Evolutionary conservation across 2,888 invertebrate species (phyloP).

Genomic region (Plebejus argus): DNA sequence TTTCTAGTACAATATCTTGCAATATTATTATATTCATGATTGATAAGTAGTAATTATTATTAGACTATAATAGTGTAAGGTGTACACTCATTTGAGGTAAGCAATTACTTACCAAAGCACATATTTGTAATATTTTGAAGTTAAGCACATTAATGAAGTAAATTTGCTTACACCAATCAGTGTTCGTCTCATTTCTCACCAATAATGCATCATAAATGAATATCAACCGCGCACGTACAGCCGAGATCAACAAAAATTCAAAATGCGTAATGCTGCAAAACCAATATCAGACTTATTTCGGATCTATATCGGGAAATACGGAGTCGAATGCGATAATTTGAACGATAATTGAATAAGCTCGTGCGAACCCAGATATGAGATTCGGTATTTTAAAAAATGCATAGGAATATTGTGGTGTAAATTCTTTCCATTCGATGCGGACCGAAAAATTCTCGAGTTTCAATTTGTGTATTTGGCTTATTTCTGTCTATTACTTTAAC

Average conservation of each 20-base stretch:
- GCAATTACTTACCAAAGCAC: too few species aligned
- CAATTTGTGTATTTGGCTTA: not conserved
- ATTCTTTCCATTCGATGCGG: not conserved
- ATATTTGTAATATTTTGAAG: too few species aligned
- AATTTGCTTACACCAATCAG: too few species aligned
- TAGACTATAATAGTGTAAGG: too few species aligned
- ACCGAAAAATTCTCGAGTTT: not conserved
- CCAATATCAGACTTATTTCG: slow-evolving; percentile 20
- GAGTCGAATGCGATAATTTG: slow-evolving; percentile 26
- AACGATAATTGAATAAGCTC: slow-evolving; percentile 26
- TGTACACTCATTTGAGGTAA: too few species aligned
- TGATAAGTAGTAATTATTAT: too few species aligned
- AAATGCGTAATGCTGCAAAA: slow-evolving; percentile 3
- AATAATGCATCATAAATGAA: not conserved
- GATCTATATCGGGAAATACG: slow-evolving; percentile 26
- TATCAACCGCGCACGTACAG: not conserved
- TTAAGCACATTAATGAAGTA: too few species aligned
- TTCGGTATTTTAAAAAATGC: slow-evolving; percentile 46
- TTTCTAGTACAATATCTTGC: not conserved
- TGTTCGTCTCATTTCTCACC: not conserved
- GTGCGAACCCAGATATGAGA: slow-evolving; percentile 7
- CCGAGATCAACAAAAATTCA: not conserved
- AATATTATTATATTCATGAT: too few species aligned
- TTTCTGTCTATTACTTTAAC: not conserved
- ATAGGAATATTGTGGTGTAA: slow-evolving; percentile 17